A percentile compares a stretch with the other conserved stretches of the same genome.
Conservation (phyloP, 2,797 vertebrate species). For the Cuculus canorus region DNA sequence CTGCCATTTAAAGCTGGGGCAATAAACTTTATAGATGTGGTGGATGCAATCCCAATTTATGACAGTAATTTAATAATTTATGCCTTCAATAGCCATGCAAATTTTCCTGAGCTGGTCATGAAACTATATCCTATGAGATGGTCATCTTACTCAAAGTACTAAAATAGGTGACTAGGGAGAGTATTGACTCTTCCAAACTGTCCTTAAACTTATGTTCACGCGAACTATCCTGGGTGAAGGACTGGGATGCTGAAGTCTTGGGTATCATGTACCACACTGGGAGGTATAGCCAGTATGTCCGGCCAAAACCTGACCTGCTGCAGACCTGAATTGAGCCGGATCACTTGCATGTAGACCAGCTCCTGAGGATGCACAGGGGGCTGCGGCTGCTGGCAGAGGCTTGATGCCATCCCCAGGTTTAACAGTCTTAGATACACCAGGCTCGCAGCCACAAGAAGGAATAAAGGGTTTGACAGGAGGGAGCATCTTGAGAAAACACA, state of each 20-base stretch:
- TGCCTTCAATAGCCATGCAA: not conserved
- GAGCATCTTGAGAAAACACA: fast-evolving
- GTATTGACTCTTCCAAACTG: not conserved
- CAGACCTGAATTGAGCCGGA: not conserved
- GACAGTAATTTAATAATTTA: not conserved
- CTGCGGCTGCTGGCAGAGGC: not conserved
- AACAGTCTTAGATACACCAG: not conserved
- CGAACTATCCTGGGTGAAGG: not conserved
- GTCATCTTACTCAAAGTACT: not conserved
- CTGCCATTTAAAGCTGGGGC: not conserved
- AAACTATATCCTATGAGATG: not conserved
- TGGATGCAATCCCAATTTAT: not conserved
- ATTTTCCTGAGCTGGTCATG: not conserved
- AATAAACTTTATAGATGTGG: not conserved
- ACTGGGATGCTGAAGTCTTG: not conserved
- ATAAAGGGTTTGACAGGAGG: not conserved
- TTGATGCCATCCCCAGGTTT: not conserved
- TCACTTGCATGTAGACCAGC: fast-evolving
- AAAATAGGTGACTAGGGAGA: not conserved
- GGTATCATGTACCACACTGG: not conserved
- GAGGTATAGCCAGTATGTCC: not conserved
- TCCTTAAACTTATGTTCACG: not conserved
- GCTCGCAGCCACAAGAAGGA: not conserved
- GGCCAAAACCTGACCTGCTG: not conserved
- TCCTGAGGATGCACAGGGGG: fast-evolving